Conservation (phyloP, 2,797 vertebrate species). For the Pangasius sanitwongsei region DNA sequence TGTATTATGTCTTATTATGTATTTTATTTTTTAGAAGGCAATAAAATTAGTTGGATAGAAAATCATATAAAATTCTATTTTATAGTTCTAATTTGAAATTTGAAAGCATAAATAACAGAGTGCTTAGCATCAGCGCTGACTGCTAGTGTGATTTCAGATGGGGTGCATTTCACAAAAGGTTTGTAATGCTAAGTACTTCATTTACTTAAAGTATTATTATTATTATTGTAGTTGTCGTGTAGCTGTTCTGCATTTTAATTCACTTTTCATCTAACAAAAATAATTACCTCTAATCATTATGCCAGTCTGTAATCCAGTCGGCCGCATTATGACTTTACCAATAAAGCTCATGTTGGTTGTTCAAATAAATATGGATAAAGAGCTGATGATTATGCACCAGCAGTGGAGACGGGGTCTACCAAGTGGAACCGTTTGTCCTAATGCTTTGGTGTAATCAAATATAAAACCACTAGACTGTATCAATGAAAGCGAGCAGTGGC, state of each 20-base stretch:
- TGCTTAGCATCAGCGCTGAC: too few relatives aligned
- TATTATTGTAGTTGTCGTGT: background rate
- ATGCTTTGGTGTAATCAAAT: slow-evolving; percentile 4
- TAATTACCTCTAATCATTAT: background rate
- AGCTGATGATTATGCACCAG: background rate
- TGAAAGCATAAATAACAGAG: too few relatives aligned
- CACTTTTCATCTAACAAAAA: background rate
- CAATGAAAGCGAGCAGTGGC: background rate
- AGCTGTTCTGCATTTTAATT: background rate
- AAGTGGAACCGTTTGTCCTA: background rate
- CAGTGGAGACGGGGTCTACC: background rate
- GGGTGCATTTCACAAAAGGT: too few relatives aligned
- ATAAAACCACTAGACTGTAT: slow-evolving; percentile 13
- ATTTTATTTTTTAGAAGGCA: background rate
- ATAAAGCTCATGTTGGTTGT: background rate
- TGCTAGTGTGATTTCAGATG: too few relatives aligned
- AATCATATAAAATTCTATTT: too few relatives aligned
- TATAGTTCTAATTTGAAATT: too few relatives aligned
- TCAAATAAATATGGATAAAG: background rate
- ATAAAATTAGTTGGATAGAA: background rate
- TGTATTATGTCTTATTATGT: background rate
- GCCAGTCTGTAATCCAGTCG: too few relatives aligned
- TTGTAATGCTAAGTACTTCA: background rate
- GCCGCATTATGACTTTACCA: background rate
- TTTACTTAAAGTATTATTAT: background rate